Conservation (phyloP, 92 coral and sea anemone species). For the Phenganax marumi region DNA sequence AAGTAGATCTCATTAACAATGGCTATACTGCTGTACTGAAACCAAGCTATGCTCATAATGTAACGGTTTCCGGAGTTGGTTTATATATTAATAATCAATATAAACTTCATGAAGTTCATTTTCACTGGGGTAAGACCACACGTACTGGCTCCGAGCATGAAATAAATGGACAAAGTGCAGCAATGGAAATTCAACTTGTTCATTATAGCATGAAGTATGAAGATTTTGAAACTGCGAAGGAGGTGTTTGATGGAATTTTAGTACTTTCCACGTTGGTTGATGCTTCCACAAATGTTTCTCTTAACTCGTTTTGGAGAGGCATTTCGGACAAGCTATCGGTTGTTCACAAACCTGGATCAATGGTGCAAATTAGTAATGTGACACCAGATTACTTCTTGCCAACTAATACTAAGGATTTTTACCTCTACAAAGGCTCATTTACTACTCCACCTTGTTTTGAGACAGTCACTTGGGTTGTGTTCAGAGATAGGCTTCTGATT, state of each 20-base stretch:
- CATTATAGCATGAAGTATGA: constrained; percentile 66
- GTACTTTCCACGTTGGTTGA: constrained; percentile 63
- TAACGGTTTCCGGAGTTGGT: constrained; percentile 66
- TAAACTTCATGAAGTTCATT: constrained; percentile 64
- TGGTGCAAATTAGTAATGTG: constrained; percentile 33
- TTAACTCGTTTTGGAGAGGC: constrained; percentile 51
- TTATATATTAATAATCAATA: constrained; percentile 42
- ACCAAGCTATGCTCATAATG: constrained; percentile 38
- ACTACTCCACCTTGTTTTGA: constrained; percentile 85
- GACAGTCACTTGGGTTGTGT: constrained; percentile 86
- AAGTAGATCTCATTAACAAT: constrained; percentile 66
- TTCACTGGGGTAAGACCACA: constrained; percentile 73
- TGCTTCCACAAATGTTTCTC: constrained; percentile 24
- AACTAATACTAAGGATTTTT: constrained; percentile 48
- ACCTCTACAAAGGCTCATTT: constrained; percentile 83
- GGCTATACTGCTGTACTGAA: constrained; percentile 68
- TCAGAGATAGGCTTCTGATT: constrained; percentile 62
- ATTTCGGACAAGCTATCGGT: constrained; percentile 52
- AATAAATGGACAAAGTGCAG: constrained; percentile 60
- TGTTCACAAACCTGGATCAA: constrained; percentile 44
- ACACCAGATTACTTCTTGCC: constrained; percentile 62
- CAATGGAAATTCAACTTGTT: constrained; percentile 83
- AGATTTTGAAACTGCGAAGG: constrained; percentile 43
- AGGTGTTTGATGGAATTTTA: constrained; percentile 60
- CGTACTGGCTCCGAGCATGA: constrained; percentile 83